Conservation (phyloP, 2,888 invertebrate genomes). For the Prenolepis imparis region DNA sequence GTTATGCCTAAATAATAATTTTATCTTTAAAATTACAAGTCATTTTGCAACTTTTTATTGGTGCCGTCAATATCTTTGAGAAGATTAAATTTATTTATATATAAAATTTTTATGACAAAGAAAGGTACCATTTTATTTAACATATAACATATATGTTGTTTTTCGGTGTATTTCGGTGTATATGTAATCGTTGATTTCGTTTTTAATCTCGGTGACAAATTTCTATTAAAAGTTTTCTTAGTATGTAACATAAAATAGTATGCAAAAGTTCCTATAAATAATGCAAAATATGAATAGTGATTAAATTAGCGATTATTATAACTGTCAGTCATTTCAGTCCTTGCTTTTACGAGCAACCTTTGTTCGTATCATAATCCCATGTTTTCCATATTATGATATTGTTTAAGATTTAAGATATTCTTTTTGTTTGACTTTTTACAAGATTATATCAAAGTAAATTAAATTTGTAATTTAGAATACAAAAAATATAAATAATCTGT, state of each 20-base stretch:
- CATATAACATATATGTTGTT: not conserved
- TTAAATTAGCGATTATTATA: conserved; percentile 17
- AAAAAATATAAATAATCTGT: not conserved
- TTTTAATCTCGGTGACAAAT: conserved; percentile 13
- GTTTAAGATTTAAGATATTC: not conserved
- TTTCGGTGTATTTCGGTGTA: not conserved
- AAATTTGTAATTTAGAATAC: not conserved
- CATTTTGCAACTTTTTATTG: not conserved
- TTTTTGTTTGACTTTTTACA: not conserved
- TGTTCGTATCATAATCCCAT: not conserved
- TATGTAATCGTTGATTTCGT: not conserved
- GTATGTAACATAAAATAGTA: not conserved
- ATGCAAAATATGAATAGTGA: not conserved
- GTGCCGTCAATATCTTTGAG: conserved; percentile 5
- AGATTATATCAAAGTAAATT: not conserved
- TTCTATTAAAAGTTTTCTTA: conserved; percentile 3
- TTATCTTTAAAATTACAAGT: too few relatives aligned
- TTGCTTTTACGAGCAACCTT: not conserved
- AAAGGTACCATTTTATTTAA: not conserved
- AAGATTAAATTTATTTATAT: not conserved
- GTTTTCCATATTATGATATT: not conserved
- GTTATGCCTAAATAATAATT: too few relatives aligned
- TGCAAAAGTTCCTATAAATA: conserved; percentile 19
- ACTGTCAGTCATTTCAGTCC: not conserved
- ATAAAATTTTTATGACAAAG: not conserved